These are phyloP conservation scores for Eupleurogrammus muticus DNA, from an alignment of 2,797 vertebrate genomes.

Conservation along the genomic window DNA sequence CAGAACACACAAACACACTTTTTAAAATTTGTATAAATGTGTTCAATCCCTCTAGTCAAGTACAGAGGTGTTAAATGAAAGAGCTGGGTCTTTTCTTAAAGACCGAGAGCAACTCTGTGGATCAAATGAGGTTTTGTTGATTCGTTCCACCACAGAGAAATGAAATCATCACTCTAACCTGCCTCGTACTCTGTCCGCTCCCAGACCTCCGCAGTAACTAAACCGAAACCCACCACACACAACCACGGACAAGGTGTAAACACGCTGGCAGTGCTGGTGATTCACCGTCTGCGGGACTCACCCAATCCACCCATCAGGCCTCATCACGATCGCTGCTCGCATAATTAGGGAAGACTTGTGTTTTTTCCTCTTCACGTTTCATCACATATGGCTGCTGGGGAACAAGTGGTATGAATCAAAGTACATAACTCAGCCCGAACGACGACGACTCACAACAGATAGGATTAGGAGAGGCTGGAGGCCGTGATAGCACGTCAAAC, in stretches of 20 bases:
- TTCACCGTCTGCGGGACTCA: constrained; percentile 19
- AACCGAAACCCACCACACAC: constrained; percentile 20
- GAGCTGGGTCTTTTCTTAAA: too few species aligned
- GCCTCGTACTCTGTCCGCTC: background rate
- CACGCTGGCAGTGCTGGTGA: constrained; percentile 38
- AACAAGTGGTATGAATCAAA: constrained; percentile 34
- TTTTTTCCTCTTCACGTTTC: constrained; percentile 26
- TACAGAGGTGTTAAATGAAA: too few species aligned
- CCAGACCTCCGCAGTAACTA: constrained; percentile 17
- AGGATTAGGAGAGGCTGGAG: constrained; percentile 28
- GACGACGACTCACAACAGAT: constrained; percentile 41
- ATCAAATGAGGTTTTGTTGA: too few species aligned
- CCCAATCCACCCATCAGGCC: constrained; percentile 3
- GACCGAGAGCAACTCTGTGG: too few species aligned
- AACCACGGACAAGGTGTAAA: constrained; percentile 37
- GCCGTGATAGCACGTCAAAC: constrained; percentile 45
- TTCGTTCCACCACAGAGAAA: too few species aligned
- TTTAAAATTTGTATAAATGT: too few species aligned
- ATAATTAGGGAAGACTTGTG: constrained; percentile 25
- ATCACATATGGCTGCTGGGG: constrained; percentile 33
- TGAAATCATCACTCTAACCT: background rate
- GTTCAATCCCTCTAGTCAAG: too few species aligned
- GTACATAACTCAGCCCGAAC: constrained; percentile 38
- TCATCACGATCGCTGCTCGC: constrained; percentile 29
- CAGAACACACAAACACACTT: too few species aligned